Evolutionary conservation across 2,113 vertebrate genomes (phyloP), one percentile per base, ranked within the genome.

Genomic region (Pan paniscus): DNA sequence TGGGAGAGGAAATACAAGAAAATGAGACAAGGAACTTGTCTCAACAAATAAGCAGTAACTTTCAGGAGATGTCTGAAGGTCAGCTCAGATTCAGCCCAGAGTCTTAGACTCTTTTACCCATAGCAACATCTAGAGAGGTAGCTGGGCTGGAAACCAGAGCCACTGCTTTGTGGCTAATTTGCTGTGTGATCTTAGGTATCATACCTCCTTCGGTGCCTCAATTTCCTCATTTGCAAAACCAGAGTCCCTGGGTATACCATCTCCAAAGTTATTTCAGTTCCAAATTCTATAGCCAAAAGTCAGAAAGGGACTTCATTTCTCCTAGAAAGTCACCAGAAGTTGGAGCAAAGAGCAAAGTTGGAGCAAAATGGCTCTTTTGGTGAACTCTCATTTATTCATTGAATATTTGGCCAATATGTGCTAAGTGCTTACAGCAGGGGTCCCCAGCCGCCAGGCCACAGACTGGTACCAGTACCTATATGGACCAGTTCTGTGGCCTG

Each of bases 1-100:
- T 87, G 90, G 25, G 67, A 91, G 82, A 90, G 61, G 73, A 87
- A 72, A 73, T 78, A 25, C 20, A 93, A 89, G 68, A 95, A 72
- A 89, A 32, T 8, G 20, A 92, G 35, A 25, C 6, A 61, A 68
- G 23, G 2, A 23, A 30, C 25, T 76, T 43, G 25, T 43, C 38
- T 75, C 73, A 46, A 46, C 38, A 75, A 46, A n/a, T 46, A 76
- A 43, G 23, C 3, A 59, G 35, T 52, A 76, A 38, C 61, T 72
- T 87, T 76, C 48, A 67, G 76, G 38, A 57, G 7, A 30, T 32
- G 84, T 57, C 16, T 38, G 32, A 14, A 75, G 30, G 30, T 90
- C 30, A 52, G 59, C 38, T 25, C 38, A 68, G 90, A 61, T 68
- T 80, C 25, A 76, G 30, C 17, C 25, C 78, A 7, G 59, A 11